These are phyloP conservation scores for Thaumatotibia leucotreta DNA, from an alignment of 1,140 invertebrate species.

Conservation along the genomic window DNA sequence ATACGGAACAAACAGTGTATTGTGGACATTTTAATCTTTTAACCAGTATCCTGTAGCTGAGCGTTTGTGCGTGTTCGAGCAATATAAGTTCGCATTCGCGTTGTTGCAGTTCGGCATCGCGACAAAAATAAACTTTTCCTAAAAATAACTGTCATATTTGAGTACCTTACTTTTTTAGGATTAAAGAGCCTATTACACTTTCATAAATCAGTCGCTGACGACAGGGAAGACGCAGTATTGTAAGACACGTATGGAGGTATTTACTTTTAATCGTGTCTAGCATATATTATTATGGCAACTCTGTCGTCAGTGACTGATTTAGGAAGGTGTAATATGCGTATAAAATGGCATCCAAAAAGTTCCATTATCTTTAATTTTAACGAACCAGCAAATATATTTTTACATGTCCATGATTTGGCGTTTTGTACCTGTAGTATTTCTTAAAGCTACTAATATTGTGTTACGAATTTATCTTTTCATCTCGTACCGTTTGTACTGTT, in stretches of 20 bases:
- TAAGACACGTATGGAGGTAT: too few relatives aligned
- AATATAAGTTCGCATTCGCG: background rate
- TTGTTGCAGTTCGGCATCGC: background rate
- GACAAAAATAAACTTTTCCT: background rate
- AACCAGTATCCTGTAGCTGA: background rate
- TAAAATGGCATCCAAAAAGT: background rate
- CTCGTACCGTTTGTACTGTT: too few relatives aligned
- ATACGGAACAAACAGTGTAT: background rate
- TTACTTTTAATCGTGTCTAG: too few relatives aligned
- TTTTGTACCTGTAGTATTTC: too few relatives aligned
- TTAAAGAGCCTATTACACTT: too few relatives aligned
- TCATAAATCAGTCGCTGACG: too few relatives aligned
- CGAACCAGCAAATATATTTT: background rate
- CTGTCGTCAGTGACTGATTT: too few relatives aligned
- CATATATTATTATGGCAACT: too few relatives aligned
- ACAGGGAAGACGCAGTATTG: too few relatives aligned
- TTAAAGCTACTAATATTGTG: too few relatives aligned
- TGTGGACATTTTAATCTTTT: background rate
- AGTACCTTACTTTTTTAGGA: background rate
- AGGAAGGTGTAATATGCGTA: too few relatives aligned
- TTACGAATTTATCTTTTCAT: too few relatives aligned
- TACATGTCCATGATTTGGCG: background rate
- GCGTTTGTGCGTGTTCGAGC: background rate
- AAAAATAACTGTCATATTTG: background rate
- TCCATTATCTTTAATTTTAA: background rate